phyloP scores from a whole-genome alignment of 1,140 invertebrate species.

The Scaptomyza hsui region DNA sequence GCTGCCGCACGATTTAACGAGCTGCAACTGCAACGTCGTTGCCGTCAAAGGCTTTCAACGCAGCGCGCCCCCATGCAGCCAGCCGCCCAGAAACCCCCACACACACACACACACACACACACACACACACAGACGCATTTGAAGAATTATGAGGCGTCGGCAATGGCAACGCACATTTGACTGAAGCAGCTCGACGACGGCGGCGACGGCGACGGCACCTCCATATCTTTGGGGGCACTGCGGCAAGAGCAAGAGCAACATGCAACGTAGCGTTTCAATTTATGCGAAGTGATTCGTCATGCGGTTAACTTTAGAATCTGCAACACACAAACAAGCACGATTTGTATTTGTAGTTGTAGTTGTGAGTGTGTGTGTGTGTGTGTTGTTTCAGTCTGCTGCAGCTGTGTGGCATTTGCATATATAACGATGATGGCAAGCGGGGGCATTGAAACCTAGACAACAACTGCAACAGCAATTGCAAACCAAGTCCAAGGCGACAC shows the following conservation, averaged over 20 bases:
- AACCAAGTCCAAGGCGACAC: constrained; percentile 73
- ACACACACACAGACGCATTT: constrained; percentile 59
- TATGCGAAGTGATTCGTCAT: constrained; percentile 82
- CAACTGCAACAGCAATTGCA: constrained; percentile 31
- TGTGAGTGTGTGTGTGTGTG: constrained; percentile 9
- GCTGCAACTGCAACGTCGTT: constrained; percentile 58
- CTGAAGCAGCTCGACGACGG: constrained; percentile 59
- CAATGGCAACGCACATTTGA: constrained; percentile 72
- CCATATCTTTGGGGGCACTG: constrained; percentile 20
- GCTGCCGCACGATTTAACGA: constrained; percentile 67
- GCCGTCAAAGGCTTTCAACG: constrained; percentile 61
- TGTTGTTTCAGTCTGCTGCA: constrained; percentile 51
- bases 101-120: constrained; percentile 6
- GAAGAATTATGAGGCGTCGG: constrained; percentile 76
- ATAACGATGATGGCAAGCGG: constrained; percentile 39
- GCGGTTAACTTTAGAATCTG: constrained; percentile 81
- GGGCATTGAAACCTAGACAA: constrained; percentile 73
- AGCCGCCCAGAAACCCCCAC: constrained; percentile 42
- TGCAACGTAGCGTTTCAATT: constrained; percentile 81
- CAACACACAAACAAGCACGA: constrained; percentile 17
- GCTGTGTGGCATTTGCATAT: constrained; percentile 58
- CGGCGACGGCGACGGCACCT: constrained; percentile 12
- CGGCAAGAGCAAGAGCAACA: constrained; percentile 62
- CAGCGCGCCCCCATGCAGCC: constrained; percentile 38
- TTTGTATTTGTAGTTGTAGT: too few species aligned